Base-by-base conservation (phyloP, 1,140 invertebrate species). In the Cheumatopsyche charites region DNA sequence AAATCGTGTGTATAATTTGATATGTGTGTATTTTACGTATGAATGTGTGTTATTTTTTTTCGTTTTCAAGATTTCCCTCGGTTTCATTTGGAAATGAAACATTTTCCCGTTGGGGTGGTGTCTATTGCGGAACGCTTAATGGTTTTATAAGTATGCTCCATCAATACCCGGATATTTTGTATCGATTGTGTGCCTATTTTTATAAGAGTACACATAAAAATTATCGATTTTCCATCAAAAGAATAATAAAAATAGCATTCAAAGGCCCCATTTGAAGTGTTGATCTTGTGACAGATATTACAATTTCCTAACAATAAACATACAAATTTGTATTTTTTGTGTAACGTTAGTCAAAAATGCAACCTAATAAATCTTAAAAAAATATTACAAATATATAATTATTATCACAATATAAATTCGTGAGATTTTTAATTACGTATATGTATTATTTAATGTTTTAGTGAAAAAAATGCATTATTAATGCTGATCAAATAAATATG, bases 221-320 rank as follows among this genome's bases (percentile, higher is more conserved):
- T 71, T 72, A 75, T 75, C 74, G 72, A 75, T 75, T 75, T 73
- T 67, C 67, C 74, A 75, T 75, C 71, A 75, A 75, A 75, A 62
- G 71, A 73, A 75, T 75, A 75, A 75, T 73, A 67, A 75, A 73
- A 75, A 70, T 43, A 58, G 61, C 19, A 61, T 73, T 70, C 72
- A 74, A 68, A 29, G 23, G 45, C 42, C 73, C 7, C 72, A 75
- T 75, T 70, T 75, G 43, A 23, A 23, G 15, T 70, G 63, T 75
- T 68, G 13, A 75, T 75, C 73, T 72, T 15, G 25, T 47, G 67
- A 36, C 47, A 58, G 47, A 13, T 61, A n/a, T n/a, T n/a, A n/a
- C n/a, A 55, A 68, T 68, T 68, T 68, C 47, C 47, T 42, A 61
- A 47, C 49, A 61, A 68, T 68, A 55, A n/a, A 47, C 13, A 25